phyloP scores from a whole-genome alignment of 2,888 invertebrate species.

The Caenorhabditis plicata region DNA sequence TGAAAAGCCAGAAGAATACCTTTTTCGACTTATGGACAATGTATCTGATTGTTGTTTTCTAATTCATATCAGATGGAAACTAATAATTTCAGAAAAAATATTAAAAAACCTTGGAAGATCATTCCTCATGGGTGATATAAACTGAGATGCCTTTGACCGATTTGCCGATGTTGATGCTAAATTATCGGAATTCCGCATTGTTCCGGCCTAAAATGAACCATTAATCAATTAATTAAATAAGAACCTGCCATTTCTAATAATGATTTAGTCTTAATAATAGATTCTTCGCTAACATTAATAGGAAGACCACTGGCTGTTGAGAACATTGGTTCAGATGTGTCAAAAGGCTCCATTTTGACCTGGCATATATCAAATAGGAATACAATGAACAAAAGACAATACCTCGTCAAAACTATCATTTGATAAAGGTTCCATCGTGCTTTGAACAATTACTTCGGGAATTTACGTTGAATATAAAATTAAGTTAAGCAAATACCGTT shows the following conservation, averaged over 20 bases:
- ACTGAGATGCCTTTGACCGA: too few species aligned
- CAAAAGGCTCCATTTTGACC: constrained; percentile 13
- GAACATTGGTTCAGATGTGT: constrained; percentile 24
- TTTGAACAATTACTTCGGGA: neutral
- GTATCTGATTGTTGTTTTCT: too few species aligned
- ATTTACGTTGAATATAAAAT: neutral
- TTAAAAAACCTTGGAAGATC: too few species aligned
- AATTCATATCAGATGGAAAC: too few species aligned
- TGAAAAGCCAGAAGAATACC: too few species aligned
- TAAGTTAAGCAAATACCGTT: neutral
- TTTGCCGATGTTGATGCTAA: neutral
- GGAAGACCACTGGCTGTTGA: constrained; percentile 21
- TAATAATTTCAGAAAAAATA: too few species aligned
- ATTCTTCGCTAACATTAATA: constrained; percentile 22
- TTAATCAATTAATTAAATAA: too few species aligned
- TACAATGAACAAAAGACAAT: neutral
- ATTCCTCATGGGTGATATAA: too few species aligned
- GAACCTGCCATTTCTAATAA: too few species aligned
- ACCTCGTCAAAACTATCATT: constrained; percentile 33
- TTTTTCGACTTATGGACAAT: too few species aligned
- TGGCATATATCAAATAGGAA: neutral
- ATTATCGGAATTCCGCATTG: neutral
- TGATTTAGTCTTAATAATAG: constrained; percentile 14
- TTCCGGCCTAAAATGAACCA: too few species aligned
- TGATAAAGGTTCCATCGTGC: constrained; percentile 1